A percentile compares a stretch with the other conserved stretches of the same genome.
phyloP scores from a whole-genome alignment of 2,797 vertebrate species.

The Neosilurus mollespiculum region DNA sequence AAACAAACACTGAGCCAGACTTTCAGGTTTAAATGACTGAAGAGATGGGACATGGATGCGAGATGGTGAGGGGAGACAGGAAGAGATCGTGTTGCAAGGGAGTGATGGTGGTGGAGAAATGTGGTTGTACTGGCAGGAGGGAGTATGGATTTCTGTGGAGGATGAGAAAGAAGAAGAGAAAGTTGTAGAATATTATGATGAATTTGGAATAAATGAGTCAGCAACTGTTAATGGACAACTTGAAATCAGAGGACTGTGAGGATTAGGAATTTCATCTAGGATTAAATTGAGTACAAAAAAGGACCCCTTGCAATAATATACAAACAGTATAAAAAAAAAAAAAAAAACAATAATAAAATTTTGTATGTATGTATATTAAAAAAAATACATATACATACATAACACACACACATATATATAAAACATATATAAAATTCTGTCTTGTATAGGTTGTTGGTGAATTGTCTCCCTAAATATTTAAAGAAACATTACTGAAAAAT shows the following conservation, averaged over 20 bases:
- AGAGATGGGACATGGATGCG: background rate
- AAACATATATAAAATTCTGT: no score
- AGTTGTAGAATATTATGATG: background rate
- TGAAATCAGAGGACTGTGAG: background rate
- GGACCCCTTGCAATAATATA: background rate
- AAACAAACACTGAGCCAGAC: background rate
- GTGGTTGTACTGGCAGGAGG: background rate
- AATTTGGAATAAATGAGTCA: background rate
- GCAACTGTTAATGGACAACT: background rate
- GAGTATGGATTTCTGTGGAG: background rate
- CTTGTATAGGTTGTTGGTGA: no score
- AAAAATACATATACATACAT: no score
- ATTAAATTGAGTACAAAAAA: background rate
- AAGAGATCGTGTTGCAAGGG: background rate
- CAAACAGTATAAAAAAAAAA: no score
- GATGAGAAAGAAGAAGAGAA: background rate
- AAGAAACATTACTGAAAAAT: no score
- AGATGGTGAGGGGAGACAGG: background rate
- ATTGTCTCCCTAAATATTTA: no score
- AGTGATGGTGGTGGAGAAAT: conserved; percentile 3
- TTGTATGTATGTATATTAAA: no score
- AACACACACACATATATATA: no score
- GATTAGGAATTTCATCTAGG: background rate
- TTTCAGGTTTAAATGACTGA: background rate
- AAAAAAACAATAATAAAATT: background rate